Evolutionary conservation across 1,140 invertebrate genomes (phyloP), one percentile per base, ranked within the genome.

Genomic region (Neodiprion virginianus): DNA sequence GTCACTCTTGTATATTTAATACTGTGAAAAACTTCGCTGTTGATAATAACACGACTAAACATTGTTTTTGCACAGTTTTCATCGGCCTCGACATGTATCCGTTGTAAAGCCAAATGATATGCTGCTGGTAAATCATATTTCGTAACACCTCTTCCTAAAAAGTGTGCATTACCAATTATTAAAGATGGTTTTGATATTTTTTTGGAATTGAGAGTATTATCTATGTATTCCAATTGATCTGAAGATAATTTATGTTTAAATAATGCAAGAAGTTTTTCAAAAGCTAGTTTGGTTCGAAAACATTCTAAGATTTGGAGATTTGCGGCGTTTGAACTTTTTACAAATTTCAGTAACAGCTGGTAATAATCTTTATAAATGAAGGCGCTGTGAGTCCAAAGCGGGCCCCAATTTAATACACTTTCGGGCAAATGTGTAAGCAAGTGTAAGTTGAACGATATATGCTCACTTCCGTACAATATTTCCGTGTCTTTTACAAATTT

Each of bases 371-470:
- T 76, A 48, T 69, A 79, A 9, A 69, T 47, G 66, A 79, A 80
- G 2, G 75, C 75, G 69, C 75, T 77, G n/a, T 78, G 73, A 12
- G 50, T 50, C 76, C 78, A 80, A 28, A 80, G 70, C n/a, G 79
- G 72, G 48, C 79, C 77, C 74, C 70, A 81, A 53, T 77, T 68
- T 67, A 14, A 23, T 12, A 81, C 77, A 72, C 74, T 76, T 23
- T 77, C 8, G 0, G 76, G 11, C 14, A 78, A 71, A 71, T 78
- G 79, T 50, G 77, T 70, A 5, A 82, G 72, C 0, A 80, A 69
- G 77, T 83, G 81, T 50, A 76, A 75, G 72, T 82, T 82, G 70
- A 79, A 81, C 4, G 69, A 74, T 53, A 79, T 72, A 14, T 79
- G 9, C 50, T 73, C 53, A n/a, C 47, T 69, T 1, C 75, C 72